Percentiles rank a stretch among this genome's conserved stretches.
These are phyloP conservation scores for Crotalus helleri DNA, from an alignment of 2,113 vertebrate genomes.

Conservation along the genomic window DNA sequence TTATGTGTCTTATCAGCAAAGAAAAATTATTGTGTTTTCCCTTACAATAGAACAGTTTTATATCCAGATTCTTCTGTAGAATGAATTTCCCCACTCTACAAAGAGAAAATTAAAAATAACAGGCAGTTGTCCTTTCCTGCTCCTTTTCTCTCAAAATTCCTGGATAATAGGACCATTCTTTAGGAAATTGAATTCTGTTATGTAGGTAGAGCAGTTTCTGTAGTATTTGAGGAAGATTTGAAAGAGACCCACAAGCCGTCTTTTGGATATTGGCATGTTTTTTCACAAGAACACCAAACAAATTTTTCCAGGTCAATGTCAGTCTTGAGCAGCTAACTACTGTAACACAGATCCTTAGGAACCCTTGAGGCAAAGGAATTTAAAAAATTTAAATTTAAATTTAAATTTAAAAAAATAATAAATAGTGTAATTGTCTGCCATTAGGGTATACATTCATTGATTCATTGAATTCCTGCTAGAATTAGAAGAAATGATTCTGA, in stretches of 20 bases:
- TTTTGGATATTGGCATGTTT: too few relatives aligned
- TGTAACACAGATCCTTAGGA: not conserved
- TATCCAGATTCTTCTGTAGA: not conserved
- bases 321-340: not conserved
- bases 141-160: not conserved
- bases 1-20: not conserved
- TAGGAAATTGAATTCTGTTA: not conserved
- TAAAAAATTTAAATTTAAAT: too few relatives aligned
- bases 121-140: not conserved
- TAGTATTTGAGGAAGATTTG: too few relatives aligned
- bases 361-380: too few relatives aligned
- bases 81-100: not conserved
- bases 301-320: too few relatives aligned
- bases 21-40: not conserved
- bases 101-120: not conserved
- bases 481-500: not conserved
- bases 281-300: too few relatives aligned
- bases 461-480: not conserved
- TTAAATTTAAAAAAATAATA: not conserved
- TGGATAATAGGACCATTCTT: not conserved
- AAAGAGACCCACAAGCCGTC: too few relatives aligned
- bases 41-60: not conserved
- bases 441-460: not conserved
- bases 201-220: not conserved
- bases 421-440: not conserved